Conservation (phyloP, 35 echinoderm and acorn worm species). For the Heliocidaris erythrogramma region DNA sequence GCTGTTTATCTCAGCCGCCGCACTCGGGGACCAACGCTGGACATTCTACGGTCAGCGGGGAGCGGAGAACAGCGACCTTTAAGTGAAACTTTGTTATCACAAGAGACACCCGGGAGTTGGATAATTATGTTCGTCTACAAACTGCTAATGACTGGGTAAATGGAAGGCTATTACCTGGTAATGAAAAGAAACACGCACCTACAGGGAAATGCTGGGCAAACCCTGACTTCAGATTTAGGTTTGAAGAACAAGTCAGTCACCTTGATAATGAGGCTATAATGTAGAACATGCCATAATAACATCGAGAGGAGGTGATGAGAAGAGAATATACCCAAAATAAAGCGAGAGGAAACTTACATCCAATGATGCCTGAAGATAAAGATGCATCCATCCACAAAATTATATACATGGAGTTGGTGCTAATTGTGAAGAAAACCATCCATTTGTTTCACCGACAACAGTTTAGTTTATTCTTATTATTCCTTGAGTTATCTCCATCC, state of each 20-base stretch:
- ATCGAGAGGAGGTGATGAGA: not conserved
- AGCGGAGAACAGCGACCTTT: not conserved
- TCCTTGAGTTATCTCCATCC: not conserved
- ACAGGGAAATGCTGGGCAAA: not conserved
- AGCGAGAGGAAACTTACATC: not conserved
- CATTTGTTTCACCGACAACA: not conserved
- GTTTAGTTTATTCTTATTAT: not conserved
- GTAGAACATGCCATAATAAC: not conserved
- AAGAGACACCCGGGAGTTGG: not conserved
- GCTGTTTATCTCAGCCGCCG: not conserved
- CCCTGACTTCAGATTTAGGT: not conserved
- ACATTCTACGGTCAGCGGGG: slow-evolving; percentile 35
- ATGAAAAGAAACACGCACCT: slow-evolving; percentile 23
- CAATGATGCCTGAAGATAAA: not conserved
- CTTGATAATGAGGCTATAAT: not conserved
- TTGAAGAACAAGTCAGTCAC: not conserved
- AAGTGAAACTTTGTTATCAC: slow-evolving; percentile 10
- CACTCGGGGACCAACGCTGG: not conserved
- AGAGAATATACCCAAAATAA: not conserved
- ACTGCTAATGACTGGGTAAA: slow-evolving; percentile 29
- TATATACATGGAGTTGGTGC: not conserved
- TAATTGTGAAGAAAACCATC: not conserved
- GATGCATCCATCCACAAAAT: not conserved
- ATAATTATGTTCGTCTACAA: not conserved
- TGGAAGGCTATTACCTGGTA: slow-evolving; percentile 19